These are phyloP conservation scores for Stictonetta naevosa DNA, from an alignment of 2,113 vertebrate genomes.

Conservation along the genomic window DNA sequence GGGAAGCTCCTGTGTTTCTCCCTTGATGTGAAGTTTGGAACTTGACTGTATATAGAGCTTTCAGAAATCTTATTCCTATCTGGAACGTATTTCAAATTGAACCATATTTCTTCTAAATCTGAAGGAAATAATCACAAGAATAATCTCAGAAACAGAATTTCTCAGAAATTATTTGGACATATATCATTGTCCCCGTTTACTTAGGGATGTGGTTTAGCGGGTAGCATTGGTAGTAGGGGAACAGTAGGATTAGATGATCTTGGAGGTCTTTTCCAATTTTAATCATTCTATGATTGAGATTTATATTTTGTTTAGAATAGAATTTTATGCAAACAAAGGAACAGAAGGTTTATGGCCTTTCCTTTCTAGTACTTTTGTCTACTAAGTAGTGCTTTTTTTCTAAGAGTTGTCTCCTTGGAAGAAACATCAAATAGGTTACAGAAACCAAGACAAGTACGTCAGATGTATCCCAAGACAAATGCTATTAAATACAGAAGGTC, in stretches of 20 bases:
- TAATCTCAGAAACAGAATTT: neutral
- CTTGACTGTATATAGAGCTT: neutral
- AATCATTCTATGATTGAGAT: neutral
- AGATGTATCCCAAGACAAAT: neutral
- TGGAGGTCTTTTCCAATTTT: no score
- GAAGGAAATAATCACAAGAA: neutral
- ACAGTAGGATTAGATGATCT: no score
- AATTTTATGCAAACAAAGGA: neutral
- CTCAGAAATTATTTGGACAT: neutral
- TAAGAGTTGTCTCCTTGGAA: neutral
- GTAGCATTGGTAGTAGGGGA: no score
- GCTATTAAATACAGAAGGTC: neutral
- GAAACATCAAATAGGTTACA: neutral
- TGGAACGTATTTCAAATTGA: neutral
- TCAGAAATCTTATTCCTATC: neutral
- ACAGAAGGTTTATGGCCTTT: neutral
- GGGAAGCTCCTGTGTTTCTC: neutral
- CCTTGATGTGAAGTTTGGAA: neutral
- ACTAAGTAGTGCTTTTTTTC: neutral
- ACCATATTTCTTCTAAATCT: neutral
- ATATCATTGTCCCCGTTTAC: neutral
- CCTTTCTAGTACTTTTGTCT: neutral
- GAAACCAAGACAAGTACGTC: neutral
- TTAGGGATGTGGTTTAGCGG: no score
- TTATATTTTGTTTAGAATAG: neutral